Evolutionary conservation across 1,140 invertebrate genomes (phyloP), one percentile per base, ranked within the genome.

Genomic region (Neuroterus valhalla): DNA sequence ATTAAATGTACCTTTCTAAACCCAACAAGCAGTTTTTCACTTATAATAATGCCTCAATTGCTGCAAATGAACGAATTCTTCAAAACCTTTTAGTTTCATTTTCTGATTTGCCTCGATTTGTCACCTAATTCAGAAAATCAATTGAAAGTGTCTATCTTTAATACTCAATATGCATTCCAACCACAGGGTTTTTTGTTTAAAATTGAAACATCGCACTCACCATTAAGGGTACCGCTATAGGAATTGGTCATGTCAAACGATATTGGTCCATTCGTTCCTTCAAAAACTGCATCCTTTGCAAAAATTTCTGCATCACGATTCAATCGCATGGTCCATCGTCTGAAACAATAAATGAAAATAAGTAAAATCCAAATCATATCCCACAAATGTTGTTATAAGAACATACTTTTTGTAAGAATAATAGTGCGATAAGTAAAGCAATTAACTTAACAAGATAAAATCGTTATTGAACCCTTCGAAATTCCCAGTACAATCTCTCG

Each of bases 161-260:
- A 38, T 38, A 0, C 31, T 38, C 1, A 38, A 38, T 8, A 38
- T 38, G 5, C 6, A 8, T 38, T 38, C 0, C 6, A 38, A 10
- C 31, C 10, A 8, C 31, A 5, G 31, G 2, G 31, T 8, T 8
- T 38, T 38, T 8, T 38, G 1, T 38, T 38, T 38, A 1, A 38
- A 38, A 1, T 38, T 38, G 3, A 38, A 38, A 38, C 14, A 70
- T 50, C 17, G 2, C 11, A 85, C 85, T 91, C 87, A 95, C 96
- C 96, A 92, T 96, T 94, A 77, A 97, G 91, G 52, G 91, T 93
- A 80, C 96, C 96, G 17, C 91, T 91, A 86, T 96, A 97, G 72
- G 95, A 93, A 80, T 94, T 93, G 45, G 91, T 92, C 26, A 93
- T 91, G 89, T 96, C 94, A 89, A 95, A 96, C 78, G 92, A 87